Conservation (phyloP, 2,888 invertebrate genomes). For the Dusona sp. region DNA sequence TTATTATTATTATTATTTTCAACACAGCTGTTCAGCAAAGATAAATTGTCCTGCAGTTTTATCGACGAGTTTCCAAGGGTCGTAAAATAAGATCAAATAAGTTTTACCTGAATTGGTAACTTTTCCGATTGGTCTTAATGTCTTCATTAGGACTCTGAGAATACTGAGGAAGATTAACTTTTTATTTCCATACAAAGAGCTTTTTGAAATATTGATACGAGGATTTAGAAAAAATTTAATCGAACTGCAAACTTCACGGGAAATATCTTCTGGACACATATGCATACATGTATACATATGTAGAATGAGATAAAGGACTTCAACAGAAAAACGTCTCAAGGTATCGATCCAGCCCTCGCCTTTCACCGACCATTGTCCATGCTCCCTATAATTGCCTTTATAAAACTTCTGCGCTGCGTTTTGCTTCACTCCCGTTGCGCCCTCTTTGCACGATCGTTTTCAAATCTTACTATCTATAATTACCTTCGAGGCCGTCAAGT, state of each 20-base stretch:
- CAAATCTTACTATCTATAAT: constrained; percentile 81
- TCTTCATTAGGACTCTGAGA: too few relatives aligned
- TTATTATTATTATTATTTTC: too few relatives aligned
- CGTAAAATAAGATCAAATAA: too few relatives aligned
- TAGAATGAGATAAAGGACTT: constrained; percentile 33
- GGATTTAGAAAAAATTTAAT: too few relatives aligned
- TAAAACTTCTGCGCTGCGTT: background rate
- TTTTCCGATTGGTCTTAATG: too few relatives aligned
- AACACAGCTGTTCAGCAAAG: too few relatives aligned
- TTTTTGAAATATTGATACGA: too few relatives aligned
- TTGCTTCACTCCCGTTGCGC: constrained; percentile 50
- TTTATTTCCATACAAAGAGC: too few relatives aligned
- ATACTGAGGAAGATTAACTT: too few relatives aligned
- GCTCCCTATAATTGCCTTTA: constrained; percentile 34
- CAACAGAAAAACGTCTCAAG: constrained; percentile 75
- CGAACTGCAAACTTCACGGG: background rate
- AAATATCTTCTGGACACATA: background rate
- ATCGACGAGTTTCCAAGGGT: too few relatives aligned
- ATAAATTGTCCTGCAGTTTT: too few relatives aligned
- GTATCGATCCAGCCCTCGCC: constrained; percentile 80
- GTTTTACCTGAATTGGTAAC: too few relatives aligned
- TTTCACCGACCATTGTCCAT: constrained; percentile 82
- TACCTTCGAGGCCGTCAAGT: constrained; percentile 79
- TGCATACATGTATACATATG: constrained; percentile 1
- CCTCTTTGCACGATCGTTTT: constrained; percentile 69